phyloP scores from a whole-genome alignment of 2,888 invertebrate species.

The Coenonympha glycerion region DNA sequence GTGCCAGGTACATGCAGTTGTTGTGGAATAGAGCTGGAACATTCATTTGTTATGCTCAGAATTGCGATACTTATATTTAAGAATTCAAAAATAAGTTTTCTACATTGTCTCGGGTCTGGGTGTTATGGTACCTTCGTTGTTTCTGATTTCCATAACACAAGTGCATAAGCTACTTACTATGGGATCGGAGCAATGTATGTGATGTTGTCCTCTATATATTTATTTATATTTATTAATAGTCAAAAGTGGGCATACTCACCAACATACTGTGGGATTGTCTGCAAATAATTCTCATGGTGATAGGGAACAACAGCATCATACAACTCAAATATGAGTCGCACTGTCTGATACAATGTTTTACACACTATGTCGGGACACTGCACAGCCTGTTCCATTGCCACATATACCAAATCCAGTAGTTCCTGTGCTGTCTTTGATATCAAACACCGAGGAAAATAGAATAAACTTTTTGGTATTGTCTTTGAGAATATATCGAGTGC shows the following conservation, averaged over 20 bases:
- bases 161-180: too few relatives aligned
- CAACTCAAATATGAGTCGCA: slow-evolving; percentile 83
- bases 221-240: too few relatives aligned
- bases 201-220: too few relatives aligned
- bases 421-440: slow-evolving; percentile 79
- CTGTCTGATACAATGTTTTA: slow-evolving; percentile 80
- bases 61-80: too few relatives aligned
- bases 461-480: slow-evolving; percentile 60
- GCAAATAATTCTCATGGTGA: slow-evolving; percentile 85
- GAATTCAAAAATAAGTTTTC: too few relatives aligned
- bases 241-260: too few relatives aligned
- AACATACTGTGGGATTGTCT: slow-evolving; percentile 90
- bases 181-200: too few relatives aligned
- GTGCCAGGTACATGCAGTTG: slow-evolving; percentile 92
- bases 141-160: too few relatives aligned
- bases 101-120: too few relatives aligned
- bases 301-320: slow-evolving; percentile 87
- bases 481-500: slow-evolving; percentile 57
- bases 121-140: too few relatives aligned
- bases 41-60: too few relatives aligned
- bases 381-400: slow-evolving; percentile 80
- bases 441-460: slow-evolving; percentile 74
- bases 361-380: slow-evolving; percentile 78
- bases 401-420: slow-evolving; percentile 78
- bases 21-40: slow-evolving; percentile 88